A percentile compares a stretch with the other conserved stretches of the same genome.
Conservation (phyloP, 2,888 invertebrate genomes). For the Hypena proboscidalis region DNA sequence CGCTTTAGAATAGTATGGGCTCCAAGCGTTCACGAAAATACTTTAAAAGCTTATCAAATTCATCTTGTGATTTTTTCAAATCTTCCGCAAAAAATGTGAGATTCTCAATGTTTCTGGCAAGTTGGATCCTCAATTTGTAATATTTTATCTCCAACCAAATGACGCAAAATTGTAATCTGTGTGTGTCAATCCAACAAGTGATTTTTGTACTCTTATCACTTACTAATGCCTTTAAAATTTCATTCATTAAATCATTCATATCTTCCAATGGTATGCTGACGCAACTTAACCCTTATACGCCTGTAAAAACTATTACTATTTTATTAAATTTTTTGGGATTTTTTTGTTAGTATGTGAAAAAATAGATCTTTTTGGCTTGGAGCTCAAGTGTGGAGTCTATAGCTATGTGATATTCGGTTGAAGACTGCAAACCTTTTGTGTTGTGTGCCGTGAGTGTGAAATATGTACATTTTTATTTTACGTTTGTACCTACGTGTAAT, state of each 20-base stretch:
- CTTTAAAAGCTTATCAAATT: background rate
- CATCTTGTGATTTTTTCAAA: too few species aligned
- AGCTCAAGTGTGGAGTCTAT: slow-evolving; percentile 64
- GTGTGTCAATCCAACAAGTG: too few species aligned
- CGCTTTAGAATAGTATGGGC: slow-evolving; percentile 47
- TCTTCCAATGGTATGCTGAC: too few species aligned
- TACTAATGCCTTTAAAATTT: too few species aligned
- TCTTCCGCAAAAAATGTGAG: too few species aligned
- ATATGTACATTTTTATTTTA: slow-evolving; percentile 64
- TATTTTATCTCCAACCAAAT: too few species aligned
- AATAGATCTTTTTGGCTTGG: slow-evolving; percentile 39
- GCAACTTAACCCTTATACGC: too few species aligned
- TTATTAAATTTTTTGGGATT: background rate
- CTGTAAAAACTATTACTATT: background rate
- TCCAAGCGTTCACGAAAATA: slow-evolving; percentile 45
- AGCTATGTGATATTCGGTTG: slow-evolving; percentile 78
- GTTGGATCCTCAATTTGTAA: too few species aligned
- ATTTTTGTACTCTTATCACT: too few species aligned
- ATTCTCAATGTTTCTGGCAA: too few species aligned
- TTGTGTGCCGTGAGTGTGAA: slow-evolving; percentile 75
- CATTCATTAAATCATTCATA: too few species aligned
- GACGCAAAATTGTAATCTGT: too few species aligned
- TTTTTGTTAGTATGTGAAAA: background rate
- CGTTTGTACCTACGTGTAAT: slow-evolving; percentile 68
- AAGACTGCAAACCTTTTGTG: slow-evolving; percentile 77